Evolutionary conservation across 2,888 invertebrate species (phyloP), one percentile per base, ranked within the genome.

Genomic region (Papilio gigon): DNA sequence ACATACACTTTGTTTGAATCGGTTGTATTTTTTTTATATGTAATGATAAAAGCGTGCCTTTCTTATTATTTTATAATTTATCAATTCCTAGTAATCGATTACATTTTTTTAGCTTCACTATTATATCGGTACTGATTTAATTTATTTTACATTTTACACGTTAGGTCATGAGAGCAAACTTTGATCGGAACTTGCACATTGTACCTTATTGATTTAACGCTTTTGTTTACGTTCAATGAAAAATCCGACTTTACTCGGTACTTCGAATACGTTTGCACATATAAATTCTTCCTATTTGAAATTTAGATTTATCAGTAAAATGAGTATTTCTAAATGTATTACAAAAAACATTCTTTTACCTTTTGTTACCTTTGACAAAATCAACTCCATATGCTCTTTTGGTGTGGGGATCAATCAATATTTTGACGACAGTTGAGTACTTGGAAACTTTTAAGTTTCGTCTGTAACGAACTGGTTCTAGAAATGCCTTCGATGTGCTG

Each of bases 401-500:
- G 0, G 93, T 93, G 0, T 76, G 30, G 0, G 94, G 93, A 76
- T 96, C 93, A 12, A 97, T 94, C 17, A 95, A 77, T 66, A 97
- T 93, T 85, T 93, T 95, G 0, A 93, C 94, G 0, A 94, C 97
- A 72, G 94, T 94, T 2, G 96, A 94, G 76, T 92, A 89, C 82
- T 95, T 95, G 0, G 95, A 94, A 2, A 97, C 92, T 80, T 94
- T 94, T 20, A 97, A 90, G 80, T 97, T 97, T 12, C 81, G 77
- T 42, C 96, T 92, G 12, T 90, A 80, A 12, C 93, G 87, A 2
- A 95, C 92, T 0, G 96, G 95, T 73, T 93, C 93, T 17, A 97
- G 87, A 82, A 96, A 97, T 0, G 97, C 97, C 83, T 96, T 96
- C 2, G 95, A 93, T 0, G 96, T 94, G 80, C 97, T 97, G 75